Conservation (phyloP, 2,888 invertebrate genomes). For the Julus scanicus region DNA sequence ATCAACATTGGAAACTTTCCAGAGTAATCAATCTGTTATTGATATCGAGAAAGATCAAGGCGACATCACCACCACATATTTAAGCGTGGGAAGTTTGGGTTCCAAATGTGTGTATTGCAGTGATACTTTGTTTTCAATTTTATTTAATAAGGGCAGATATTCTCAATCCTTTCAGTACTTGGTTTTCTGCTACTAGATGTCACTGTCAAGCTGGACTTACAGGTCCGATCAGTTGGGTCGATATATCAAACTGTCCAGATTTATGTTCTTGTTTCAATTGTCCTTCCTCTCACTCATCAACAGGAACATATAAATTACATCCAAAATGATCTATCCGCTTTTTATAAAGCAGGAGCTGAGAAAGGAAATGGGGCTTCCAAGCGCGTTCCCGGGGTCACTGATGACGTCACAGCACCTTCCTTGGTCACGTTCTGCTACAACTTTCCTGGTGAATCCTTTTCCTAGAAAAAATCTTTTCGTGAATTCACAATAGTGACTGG, state of each 20-base stretch:
- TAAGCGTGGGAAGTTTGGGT: neutral
- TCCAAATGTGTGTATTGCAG: neutral
- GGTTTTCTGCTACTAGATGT: neutral
- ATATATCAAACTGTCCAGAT: conserved; percentile 36
- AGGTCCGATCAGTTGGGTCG: neutral
- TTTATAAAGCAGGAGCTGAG: conserved; percentile 48
- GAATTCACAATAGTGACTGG: neutral
- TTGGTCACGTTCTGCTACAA: neutral
- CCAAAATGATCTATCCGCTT: conserved; percentile 51
- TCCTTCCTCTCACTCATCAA: conserved; percentile 47
- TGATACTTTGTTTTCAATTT: neutral
- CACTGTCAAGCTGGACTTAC: neutral
- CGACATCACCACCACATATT: neutral
- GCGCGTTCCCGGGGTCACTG: conserved; percentile 7
- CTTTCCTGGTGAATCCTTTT: neutral
- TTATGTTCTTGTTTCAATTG: conserved; percentile 38
- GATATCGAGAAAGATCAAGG: neutral
- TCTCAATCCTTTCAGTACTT: neutral
- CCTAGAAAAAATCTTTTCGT: neutral
- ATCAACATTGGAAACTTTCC: neutral
- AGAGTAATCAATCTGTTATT: neutral
- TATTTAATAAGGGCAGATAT: too few relatives aligned
- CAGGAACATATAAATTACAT: conserved; percentile 55
- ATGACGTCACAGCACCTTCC: conserved; percentile 18
- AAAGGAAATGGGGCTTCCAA: conserved; percentile 53